phyloP scores from a whole-genome alignment of 2,113 vertebrate genomes.

The Sebastes fasciatus region DNA sequence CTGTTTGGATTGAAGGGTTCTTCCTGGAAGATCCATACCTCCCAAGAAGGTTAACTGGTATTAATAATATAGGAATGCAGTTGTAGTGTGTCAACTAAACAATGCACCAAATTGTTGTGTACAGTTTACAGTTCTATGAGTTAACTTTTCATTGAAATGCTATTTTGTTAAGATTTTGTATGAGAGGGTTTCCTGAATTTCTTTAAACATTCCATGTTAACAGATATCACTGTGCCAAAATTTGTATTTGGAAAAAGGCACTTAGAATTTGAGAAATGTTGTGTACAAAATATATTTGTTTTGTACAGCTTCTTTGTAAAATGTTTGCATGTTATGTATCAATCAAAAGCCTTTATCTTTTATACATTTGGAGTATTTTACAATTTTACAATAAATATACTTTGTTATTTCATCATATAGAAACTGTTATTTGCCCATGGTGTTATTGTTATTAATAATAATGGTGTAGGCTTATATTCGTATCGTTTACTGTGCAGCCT shows the following conservation, averaged over 20 bases:
- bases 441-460: neutral
- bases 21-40: conserved; percentile 16
- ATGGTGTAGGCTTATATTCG: neutral
- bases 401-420: neutral
- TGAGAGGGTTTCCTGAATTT: conserved; percentile 12
- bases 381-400: conserved; percentile 78
- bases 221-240: conserved; percentile 48
- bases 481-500: neutral
- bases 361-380: conserved; percentile 76
- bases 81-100: conserved; percentile 29
- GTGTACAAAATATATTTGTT: conserved; percentile 31
- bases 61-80: conserved; percentile 56
- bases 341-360: conserved; percentile 75
- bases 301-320: conserved; percentile 60
- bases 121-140: conserved; percentile 14
- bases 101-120: conserved; percentile 30
- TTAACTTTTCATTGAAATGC: conserved; percentile 28
- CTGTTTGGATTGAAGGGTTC: conserved; percentile 15
- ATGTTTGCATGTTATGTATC: conserved; percentile 73
- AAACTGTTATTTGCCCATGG: neutral
- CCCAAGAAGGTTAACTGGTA: conserved; percentile 27
- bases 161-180: conserved; percentile 36
- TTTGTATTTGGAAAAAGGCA: conserved; percentile 45
- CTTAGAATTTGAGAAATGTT: conserved; percentile 35
- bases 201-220: conserved; percentile 63